Evolutionary conservation across 2,797 vertebrate genomes (phyloP).

Genomic region (Gallinago stenura): DNA sequence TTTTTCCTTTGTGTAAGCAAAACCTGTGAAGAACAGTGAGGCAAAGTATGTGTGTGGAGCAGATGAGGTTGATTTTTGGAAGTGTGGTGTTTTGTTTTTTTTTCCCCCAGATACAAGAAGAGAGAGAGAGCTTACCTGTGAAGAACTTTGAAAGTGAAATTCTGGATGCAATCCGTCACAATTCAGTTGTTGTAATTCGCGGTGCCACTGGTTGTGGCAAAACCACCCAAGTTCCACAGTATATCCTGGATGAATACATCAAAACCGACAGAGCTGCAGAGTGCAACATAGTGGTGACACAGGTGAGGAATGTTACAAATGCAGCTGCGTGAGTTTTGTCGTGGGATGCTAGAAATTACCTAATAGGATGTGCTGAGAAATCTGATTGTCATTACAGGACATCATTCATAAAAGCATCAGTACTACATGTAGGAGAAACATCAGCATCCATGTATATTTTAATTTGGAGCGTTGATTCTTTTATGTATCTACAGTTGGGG

Average conservation of each 20-base stretch:
- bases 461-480: background rate
- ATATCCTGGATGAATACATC: conserved; percentile 91
- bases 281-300: conserved; percentile 96
- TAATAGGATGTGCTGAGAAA: background rate
- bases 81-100: background rate
- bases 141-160: conserved; percentile 92
- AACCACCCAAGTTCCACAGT: conserved; percentile 97
- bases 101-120: conserved; percentile 81
- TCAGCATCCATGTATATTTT: background rate
- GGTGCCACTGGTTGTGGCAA: conserved; percentile 97
- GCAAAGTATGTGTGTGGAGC: background rate
- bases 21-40: background rate
- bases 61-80: background rate
- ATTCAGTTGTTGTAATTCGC: conserved; percentile 91
- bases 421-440: background rate
- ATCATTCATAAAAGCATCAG: background rate
- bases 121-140: conserved; percentile 88
- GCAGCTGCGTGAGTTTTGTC: background rate
- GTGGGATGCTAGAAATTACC: background rate
- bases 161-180: conserved; percentile 80
- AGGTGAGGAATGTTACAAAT: conserved; percentile 80
- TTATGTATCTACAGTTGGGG: background rate
- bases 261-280: conserved; percentile 82
- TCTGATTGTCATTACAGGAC: background rate
- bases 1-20: background rate